Conservation (phyloP, 2,113 vertebrate species). For the Spermophilus dauricus region DNA sequence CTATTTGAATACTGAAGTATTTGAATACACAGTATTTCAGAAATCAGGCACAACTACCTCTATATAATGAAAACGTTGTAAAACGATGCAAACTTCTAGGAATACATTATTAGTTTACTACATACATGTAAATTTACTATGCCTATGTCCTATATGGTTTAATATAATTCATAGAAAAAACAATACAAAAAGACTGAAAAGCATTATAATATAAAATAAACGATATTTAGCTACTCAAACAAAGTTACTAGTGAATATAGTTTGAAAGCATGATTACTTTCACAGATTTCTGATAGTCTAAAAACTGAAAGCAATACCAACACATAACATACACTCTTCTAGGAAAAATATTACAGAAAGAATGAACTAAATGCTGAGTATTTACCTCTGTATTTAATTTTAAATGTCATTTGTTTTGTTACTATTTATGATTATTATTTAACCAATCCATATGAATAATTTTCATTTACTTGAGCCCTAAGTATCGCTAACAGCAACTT, state of each 20-base stretch:
- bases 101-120: conserved; percentile 44
- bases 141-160: not conserved
- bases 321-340: not conserved
- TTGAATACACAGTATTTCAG: conserved; percentile 57
- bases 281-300: conserved; percentile 66
- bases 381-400: conserved; percentile 14
- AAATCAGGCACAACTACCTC: conserved; percentile 41
- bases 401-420: not conserved
- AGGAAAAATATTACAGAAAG: conserved; percentile 56
- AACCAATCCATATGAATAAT: conserved; percentile 33
- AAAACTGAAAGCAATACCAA: conserved; percentile 58
- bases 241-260: conserved; percentile 26
- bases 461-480: not conserved
- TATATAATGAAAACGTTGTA: conserved; percentile 55
- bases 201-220: conserved; percentile 49
- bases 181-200: conserved; percentile 31
- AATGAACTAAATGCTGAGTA: conserved; percentile 30
- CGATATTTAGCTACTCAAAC: conserved; percentile 60
- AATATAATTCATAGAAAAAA: conserved; percentile 19
- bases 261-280: conserved; percentile 68
- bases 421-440: conserved; percentile 29
- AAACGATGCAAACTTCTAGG: conserved; percentile 22
- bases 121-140: conserved; percentile 7
- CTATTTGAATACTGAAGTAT: not conserved
- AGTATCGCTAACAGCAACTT: conserved; percentile 58